phyloP scores from a whole-genome alignment of 1,140 invertebrate genomes.

The Cotesia glomerata region DNA sequence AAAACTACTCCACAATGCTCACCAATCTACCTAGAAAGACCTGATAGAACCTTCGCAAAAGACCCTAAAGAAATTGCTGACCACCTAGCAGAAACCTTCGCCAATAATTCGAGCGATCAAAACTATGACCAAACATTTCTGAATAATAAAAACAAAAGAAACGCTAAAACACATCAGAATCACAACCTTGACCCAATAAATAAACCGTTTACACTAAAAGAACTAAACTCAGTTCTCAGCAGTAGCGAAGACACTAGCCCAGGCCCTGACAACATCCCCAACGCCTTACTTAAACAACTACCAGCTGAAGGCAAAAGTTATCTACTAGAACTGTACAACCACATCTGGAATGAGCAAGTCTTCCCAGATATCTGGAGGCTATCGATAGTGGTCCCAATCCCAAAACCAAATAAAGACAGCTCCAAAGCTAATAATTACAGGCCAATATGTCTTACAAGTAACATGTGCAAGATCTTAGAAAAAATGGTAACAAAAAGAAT shows the following conservation, averaged over 20 bases:
- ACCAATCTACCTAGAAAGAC: neutral
- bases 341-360: conserved; percentile 28
- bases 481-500: conserved; percentile 5
- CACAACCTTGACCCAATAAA: neutral
- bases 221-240: neutral
- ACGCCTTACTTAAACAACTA: conserved; percentile 40
- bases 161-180: neutral
- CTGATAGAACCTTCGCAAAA: neutral
- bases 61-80: conserved; percentile 32
- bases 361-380: conserved; percentile 49
- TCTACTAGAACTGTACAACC: conserved; percentile 41
- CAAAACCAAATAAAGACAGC: conserved; percentile 49
- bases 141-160: neutral
- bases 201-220: neutral
- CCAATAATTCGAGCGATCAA: conserved; percentile 35
- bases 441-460: conserved; percentile 4
- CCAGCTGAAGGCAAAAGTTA: conserved; percentile 30
- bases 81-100: conserved; percentile 39
- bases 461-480: conserved; percentile 10
- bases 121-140: conserved; percentile 26
- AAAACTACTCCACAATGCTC: neutral
- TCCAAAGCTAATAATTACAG: neutral
- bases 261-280: conserved; percentile 35
- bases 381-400: conserved; percentile 48
- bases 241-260: conserved; percentile 26